Conservation (phyloP, 1,140 invertebrate species). For the Heliconius congener region DNA sequence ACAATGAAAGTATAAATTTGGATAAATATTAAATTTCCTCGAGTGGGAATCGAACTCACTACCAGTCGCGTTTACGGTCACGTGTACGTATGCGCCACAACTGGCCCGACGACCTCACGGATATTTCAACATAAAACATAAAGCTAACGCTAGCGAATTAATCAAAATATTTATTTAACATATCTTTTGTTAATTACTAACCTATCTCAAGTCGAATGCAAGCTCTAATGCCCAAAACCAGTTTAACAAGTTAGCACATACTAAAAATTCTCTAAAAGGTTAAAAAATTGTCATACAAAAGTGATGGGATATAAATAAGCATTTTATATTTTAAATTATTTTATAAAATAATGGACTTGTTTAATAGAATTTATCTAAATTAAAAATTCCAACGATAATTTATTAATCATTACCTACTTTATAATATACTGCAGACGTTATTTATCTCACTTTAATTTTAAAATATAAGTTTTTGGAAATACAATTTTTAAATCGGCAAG, state of each 20-base stretch:
- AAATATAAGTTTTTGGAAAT: no score
- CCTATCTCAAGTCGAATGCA: constrained; percentile 48
- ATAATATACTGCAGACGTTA: background rate
- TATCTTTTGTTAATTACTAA: constrained; percentile 57
- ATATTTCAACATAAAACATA: background rate
- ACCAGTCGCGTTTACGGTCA: no score
- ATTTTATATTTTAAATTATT: background rate
- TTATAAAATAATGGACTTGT: background rate
- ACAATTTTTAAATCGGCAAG: no score
- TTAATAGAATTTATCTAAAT: background rate
- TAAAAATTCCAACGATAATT: background rate
- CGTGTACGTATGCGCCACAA: no score
- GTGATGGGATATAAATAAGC: background rate
- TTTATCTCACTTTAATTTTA: background rate
- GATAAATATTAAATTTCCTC: no score
- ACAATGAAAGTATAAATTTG: no score
- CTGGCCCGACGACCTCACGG: no score
- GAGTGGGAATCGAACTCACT: no score
- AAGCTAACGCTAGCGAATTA: background rate
- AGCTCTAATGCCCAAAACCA: constrained; percentile 54
- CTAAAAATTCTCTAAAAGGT: constrained; percentile 23
- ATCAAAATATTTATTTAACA: constrained; percentile 16
- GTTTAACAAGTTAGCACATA: constrained; percentile 45
- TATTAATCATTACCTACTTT: background rate
- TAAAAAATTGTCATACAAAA: constrained; percentile 14